Percentiles rank a stretch among this genome's conserved stretches.
Conservation (phyloP, 1,140 invertebrate genomes). For the Brachionus sp. region DNA sequence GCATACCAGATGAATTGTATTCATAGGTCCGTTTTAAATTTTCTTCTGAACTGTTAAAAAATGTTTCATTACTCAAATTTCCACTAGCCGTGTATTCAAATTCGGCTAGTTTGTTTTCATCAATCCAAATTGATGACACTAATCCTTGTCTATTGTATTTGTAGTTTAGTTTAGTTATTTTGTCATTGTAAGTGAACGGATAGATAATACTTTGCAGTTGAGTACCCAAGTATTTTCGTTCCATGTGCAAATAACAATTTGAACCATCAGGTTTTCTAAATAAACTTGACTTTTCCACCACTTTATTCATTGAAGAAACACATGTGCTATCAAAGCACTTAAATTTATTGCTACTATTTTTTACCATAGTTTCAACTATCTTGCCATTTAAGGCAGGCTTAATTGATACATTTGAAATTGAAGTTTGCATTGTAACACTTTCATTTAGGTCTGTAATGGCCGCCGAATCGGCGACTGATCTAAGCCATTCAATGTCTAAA, state of each 20-base stretch:
- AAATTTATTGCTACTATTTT: background rate
- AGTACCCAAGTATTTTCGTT: background rate
- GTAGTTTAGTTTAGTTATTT: background rate
- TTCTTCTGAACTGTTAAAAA: background rate
- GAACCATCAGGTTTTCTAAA: background rate
- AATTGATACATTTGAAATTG: background rate
- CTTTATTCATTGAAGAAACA: background rate
- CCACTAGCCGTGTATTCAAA: background rate
- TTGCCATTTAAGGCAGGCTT: background rate
- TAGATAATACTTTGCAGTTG: background rate
- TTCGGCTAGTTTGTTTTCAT: background rate
- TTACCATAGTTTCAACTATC: background rate
- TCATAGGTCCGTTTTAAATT: background rate
- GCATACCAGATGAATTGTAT: background rate
- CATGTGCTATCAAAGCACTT: background rate
- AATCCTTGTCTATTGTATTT: background rate
- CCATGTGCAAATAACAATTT: background rate
- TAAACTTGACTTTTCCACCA: background rate
- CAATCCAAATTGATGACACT: background rate
- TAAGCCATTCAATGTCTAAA: slow-evolving; percentile 10
- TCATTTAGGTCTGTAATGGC: background rate
- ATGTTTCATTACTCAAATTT: background rate
- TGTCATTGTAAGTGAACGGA: background rate
- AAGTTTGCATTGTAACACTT: background rate
- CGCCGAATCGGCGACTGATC: background rate